phyloP scores from a whole-genome alignment of 1,140 invertebrate species.

The Zaprionus camerounensis region DNA sequence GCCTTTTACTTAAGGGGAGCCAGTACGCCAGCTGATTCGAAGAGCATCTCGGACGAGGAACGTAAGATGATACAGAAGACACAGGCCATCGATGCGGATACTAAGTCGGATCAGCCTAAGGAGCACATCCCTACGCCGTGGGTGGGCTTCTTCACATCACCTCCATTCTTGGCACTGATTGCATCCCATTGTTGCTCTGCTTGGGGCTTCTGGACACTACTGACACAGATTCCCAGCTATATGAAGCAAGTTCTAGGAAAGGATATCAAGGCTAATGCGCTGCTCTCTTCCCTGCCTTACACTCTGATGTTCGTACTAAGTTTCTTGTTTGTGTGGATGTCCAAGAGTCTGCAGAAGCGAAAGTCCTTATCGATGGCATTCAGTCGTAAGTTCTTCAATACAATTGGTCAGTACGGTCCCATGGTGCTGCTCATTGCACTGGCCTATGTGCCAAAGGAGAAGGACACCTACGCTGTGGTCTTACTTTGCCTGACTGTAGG shows the following conservation, averaged over 20 bases:
- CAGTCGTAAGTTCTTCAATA: constrained; percentile 89
- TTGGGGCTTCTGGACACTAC: constrained; percentile 97
- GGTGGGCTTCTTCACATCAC: constrained; percentile 90
- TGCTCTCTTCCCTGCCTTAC: constrained; percentile 92
- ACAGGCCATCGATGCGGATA: constrained; percentile 33
- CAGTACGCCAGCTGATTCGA: constrained; percentile 87
- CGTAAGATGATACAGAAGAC: constrained; percentile 86
- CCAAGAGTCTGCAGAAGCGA: constrained; percentile 86
- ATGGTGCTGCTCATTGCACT: constrained; percentile 87
- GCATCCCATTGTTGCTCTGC: constrained; percentile 94
- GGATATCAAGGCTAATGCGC: constrained; percentile 91
- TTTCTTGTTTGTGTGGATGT: constrained; percentile 86
- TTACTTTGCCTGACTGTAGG: constrained; percentile 90
- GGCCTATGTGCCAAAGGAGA: constrained; percentile 86
- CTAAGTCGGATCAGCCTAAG: constrained; percentile 20
- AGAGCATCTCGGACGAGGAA: constrained; percentile 87
- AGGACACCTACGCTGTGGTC: constrained; percentile 86
- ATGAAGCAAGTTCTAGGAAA: constrained; percentile 93
- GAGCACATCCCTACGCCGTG: constrained; percentile 85
- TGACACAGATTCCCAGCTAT: constrained; percentile 96
- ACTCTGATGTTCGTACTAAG: constrained; percentile 86
- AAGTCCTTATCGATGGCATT: constrained; percentile 85
- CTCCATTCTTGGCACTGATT: constrained; percentile 93
- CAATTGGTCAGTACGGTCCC: constrained; percentile 87
- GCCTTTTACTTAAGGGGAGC: constrained; percentile 88